Percentiles rank a stretch among this genome's conserved stretches.
phyloP scores from a whole-genome alignment of 2,113 vertebrate species.

The Tiliqua scincoides region DNA sequence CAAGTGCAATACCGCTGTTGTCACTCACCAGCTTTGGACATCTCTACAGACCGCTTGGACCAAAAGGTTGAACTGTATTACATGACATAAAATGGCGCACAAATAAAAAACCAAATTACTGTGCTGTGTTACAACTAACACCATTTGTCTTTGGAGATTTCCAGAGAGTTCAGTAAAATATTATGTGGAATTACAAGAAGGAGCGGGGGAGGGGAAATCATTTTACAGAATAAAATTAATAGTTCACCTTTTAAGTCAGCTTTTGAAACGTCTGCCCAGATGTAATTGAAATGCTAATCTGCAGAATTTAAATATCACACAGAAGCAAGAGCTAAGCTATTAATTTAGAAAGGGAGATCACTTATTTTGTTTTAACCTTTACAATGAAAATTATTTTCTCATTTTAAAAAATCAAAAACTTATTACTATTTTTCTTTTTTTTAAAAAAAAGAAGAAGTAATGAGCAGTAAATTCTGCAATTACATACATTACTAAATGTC shows the following conservation, averaged over 20 bases:
- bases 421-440: slow-evolving; percentile 63
- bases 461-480: slow-evolving; percentile 76
- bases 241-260: slow-evolving; percentile 12
- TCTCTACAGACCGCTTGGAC: not conserved
- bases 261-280: slow-evolving; percentile 24
- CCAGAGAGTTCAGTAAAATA: not conserved
- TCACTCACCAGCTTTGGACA: not conserved
- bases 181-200: not conserved
- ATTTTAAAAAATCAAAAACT: slow-evolving; percentile 65
- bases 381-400: slow-evolving; percentile 72
- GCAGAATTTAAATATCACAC: slow-evolving; percentile 53
- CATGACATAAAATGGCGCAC: not conserved
- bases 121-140: slow-evolving; percentile 20
- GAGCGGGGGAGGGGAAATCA: not conserved
- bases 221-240: slow-evolving; percentile 40
- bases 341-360: slow-evolving; percentile 61
- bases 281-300: slow-evolving; percentile 58
- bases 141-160: not conserved
- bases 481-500: slow-evolving; percentile 72
- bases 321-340: slow-evolving; percentile 38
- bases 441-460: slow-evolving; percentile 56
- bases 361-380: slow-evolving; percentile 70
- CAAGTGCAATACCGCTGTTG: not conserved
- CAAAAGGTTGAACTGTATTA: not conserved
- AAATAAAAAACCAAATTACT: slow-evolving; percentile 6